phyloP scores from a whole-genome alignment of 2,888 invertebrate genomes.

The Callyntrura guangdongensis region DNA sequence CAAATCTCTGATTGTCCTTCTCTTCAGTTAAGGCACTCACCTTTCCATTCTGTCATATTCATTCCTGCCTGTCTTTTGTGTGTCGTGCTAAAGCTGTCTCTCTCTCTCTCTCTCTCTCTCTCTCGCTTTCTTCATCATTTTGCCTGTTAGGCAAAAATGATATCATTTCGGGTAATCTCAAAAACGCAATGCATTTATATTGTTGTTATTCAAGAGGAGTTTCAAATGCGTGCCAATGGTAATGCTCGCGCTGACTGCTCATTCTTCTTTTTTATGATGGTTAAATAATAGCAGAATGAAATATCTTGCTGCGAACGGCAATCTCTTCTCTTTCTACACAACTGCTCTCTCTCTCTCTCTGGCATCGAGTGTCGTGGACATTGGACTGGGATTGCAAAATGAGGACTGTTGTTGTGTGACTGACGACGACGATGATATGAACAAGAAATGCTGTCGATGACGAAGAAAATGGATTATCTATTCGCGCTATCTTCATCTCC shows the following conservation, averaged over 20 bases:
- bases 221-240: conserved; percentile 3
- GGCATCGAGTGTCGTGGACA: background rate
- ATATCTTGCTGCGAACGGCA: background rate
- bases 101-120: background rate
- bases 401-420: background rate
- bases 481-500: background rate
- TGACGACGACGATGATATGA: background rate
- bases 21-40: background rate
- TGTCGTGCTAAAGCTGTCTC: conserved; percentile 24
- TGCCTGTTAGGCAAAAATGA: conserved; percentile 25
- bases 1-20: too few species aligned
- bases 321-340: background rate
- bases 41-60: conserved; percentile 39
- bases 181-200: background rate
- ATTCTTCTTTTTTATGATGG: background rate
- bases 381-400: conserved; percentile 6
- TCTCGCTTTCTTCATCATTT: background rate
- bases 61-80: background rate
- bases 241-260: background rate
- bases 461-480: conserved; percentile 18
- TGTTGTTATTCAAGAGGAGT: background rate
- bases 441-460: conserved; percentile 1
- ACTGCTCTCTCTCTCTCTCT: too few species aligned
- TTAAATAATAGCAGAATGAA: background rate
- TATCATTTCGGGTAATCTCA: conserved; percentile 33